Evolutionary conservation across 2,113 vertebrate genomes (phyloP), one percentile per base, ranked within the genome.

Genomic region (Hypocryptadius cinnamomeus): DNA sequence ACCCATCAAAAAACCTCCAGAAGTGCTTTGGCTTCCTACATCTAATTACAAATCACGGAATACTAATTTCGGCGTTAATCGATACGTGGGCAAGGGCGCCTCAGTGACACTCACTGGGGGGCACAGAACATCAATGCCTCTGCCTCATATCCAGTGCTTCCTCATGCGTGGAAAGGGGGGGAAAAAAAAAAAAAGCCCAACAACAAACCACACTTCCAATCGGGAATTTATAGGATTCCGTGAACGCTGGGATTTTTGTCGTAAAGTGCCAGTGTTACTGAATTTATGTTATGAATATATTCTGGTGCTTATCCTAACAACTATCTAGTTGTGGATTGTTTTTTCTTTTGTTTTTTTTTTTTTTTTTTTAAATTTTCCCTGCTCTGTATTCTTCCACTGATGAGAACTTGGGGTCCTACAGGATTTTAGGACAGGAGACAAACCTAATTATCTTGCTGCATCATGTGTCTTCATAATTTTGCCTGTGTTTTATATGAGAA

Each of bases 11-110:
- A 97, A 95, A 74, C 78, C 80, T 89, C 90, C 95, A 92, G 89
- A 97, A 96, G 96, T 96, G 78, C 64, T 93, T 76, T 57, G 90
- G 88, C 87, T 97, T 97, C 93, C 93, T 96, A 87, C 90, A 44
- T 93, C 80, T 96, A 96, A 96, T 98, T 97, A 92, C 95, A 97
- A 91, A 97, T 96, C 95, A 83, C 2, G 1, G 90, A 96, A 84
- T 94, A 81, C 92, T 97, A 92, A 97, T 97, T 97, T 94, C 35
- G 23, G 64, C 93, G 65, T 95, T 96, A 97, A 87, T 97, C 97
- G 97, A 89, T 97, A 80, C n/a, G 44, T 90, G 86, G 91, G 92
- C 91, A 89, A 78, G 76, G 93, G 53, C 45, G 39, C 65, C 76
- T 78, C 57, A 64, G 89, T 95, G 84, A 68, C 65, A 69, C 76